Conservation (phyloP, 2,797 vertebrate genomes). For the Phrynocephalus forsythii region DNA sequence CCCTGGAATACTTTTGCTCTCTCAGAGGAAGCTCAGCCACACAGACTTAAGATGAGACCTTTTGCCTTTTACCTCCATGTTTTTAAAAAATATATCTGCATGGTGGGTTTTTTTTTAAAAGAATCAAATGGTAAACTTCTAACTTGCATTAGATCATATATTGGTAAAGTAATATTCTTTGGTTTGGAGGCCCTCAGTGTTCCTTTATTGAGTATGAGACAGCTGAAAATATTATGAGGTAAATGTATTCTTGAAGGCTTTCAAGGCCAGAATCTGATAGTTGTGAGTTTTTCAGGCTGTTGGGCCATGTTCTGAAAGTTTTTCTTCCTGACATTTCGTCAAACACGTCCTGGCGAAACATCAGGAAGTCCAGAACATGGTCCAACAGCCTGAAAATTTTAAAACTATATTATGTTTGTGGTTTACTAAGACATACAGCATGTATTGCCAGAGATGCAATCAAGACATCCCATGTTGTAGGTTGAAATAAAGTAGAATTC, state of each 20-base stretch:
- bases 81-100: background rate
- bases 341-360: too few relatives aligned
- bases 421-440: background rate
- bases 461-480: background rate
- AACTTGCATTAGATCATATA: too few relatives aligned
- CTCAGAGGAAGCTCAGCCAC: background rate
- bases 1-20: background rate
- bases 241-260: too few relatives aligned
- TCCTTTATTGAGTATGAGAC: background rate
- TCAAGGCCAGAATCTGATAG: too few relatives aligned
- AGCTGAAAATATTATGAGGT: background rate
- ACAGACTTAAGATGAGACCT: background rate
- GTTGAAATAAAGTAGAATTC: background rate
- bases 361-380: too few relatives aligned
- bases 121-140: background rate
- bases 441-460: background rate
- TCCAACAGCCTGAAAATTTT: too few relatives aligned
- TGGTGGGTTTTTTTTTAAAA: background rate
- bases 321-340: too few relatives aligned
- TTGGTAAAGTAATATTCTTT: background rate
- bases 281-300: too few relatives aligned
- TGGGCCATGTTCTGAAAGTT: too few relatives aligned
- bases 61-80: background rate
- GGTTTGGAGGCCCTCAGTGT: background rate
- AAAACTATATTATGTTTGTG: background rate